These are phyloP conservation scores for Tachysurus fulvidraco DNA, from an alignment of 2,113 vertebrate species.

Conservation along the genomic window DNA sequence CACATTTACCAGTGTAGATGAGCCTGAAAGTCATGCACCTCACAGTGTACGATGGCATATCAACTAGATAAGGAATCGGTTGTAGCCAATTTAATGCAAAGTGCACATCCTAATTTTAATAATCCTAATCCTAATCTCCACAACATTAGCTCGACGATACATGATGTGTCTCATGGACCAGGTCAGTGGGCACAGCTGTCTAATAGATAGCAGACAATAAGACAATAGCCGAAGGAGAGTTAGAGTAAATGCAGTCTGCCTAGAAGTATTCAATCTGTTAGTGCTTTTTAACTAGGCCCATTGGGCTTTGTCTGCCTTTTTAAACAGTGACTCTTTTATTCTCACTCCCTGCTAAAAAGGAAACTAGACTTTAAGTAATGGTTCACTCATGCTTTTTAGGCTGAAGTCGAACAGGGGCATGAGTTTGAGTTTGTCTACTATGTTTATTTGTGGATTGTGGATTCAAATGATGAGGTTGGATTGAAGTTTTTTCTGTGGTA, in stretches of 20 bases:
- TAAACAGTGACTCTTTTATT: slow-evolving; percentile 68
- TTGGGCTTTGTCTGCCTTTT: slow-evolving; percentile 60
- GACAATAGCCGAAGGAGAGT: slow-evolving; percentile 5
- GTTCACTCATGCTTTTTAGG: not conserved
- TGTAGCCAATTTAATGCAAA: slow-evolving; percentile 42
- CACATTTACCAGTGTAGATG: slow-evolving; percentile 18
- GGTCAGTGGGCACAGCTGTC: slow-evolving; percentile 36
- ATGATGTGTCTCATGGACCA: slow-evolving; percentile 29
- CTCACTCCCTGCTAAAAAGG: slow-evolving; percentile 64
- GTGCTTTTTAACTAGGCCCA: slow-evolving; percentile 52
- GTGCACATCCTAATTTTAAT: slow-evolving; percentile 31
- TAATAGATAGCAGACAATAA: slow-evolving; percentile 22
- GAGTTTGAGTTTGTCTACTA: not conserved
- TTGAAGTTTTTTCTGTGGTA: not conserved
- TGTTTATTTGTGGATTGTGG: not conserved
- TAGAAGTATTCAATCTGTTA: slow-evolving; percentile 53
- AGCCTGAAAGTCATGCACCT: not conserved
- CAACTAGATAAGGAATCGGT: not conserved
- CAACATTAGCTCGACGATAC: slow-evolving; percentile 43
- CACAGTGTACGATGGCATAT: not conserved
- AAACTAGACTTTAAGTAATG: slow-evolving; percentile 60
- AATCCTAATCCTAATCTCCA: not conserved
- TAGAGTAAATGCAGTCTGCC: slow-evolving; percentile 57
- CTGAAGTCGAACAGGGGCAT: not conserved
- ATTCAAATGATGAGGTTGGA: not conserved